Base-by-base conservation (phyloP, 2,797 vertebrate species). In the Onychomys arenicola region DNA sequence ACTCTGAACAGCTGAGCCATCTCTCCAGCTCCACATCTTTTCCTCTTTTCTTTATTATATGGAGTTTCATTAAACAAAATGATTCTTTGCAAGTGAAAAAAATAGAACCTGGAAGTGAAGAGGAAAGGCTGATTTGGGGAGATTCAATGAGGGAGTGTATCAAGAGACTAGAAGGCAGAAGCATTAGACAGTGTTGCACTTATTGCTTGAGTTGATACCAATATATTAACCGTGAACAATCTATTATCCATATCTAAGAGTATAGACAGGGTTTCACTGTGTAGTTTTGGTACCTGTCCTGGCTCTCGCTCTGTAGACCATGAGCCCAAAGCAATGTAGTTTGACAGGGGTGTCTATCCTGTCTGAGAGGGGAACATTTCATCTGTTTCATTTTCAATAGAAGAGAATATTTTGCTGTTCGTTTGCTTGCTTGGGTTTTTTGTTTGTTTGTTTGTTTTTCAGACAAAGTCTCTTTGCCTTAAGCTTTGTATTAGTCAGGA, bases 61-160 rank as follows among this genome's bases (percentile, higher is more conserved):
- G 61, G 65, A 81, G n/a, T 90, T 23, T 84, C 73, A 10, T 90
- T 81, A 65, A 29, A 84, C 32, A 52, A 86, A 93, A 92, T 34
- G 14, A 71, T 65, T 69, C 29, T 92, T 85, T 91, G 25, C 7
- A 69, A 89, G 37, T 77, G 10, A n/a, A 65, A 85, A 89, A 34
- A 46, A 83, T 29, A 89, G 32, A 95, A 86, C 2, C 17, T 46
- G 29, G 25, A 93, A 78, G 55, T 23, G 12, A 63, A 0, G 40
- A 86, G 12, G 88, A 43, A 43, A 82, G 90, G 34, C 67, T 16
- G 55, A 29, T 87, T 17, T 61, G 21, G 40, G 67, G 10, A 55
- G 59, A 19, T 19, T 63, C 91, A 16, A 21, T 6, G 12, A 40
- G 13, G 16, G 14, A 49, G 37, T 34, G 23, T 23, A 87, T 87